phyloP scores from a whole-genome alignment of 2,797 vertebrate species.

The Protosalanx chinensis region DNA sequence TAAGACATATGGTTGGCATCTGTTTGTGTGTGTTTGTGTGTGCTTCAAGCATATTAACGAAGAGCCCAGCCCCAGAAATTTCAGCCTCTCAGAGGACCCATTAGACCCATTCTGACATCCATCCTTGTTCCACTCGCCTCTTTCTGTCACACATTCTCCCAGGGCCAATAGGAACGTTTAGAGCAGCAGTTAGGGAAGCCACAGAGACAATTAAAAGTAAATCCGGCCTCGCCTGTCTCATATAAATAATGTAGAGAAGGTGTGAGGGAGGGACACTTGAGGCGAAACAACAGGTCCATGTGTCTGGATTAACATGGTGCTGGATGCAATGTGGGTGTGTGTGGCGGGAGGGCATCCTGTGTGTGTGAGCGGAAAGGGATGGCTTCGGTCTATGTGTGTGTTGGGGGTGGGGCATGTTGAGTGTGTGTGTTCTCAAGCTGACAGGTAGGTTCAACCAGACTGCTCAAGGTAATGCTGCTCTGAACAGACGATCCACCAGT shows the following conservation, averaged over 20 bases:
- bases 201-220: conserved; percentile 5
- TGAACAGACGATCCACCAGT: conserved; percentile 7
- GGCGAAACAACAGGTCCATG: neutral
- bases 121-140: neutral
- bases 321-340: neutral
- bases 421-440: neutral
- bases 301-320: neutral
- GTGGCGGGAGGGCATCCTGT: neutral
- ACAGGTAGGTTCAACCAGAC: neutral
- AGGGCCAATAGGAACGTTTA: neutral
- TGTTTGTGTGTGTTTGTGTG: conserved; percentile 62
- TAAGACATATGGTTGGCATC: conserved; percentile 47
- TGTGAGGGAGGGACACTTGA: neutral
- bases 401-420: neutral
- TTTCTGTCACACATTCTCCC: neutral
- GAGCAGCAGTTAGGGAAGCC: neutral
- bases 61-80: neutral
- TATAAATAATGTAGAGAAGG: neutral
- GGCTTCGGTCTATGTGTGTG: no score
- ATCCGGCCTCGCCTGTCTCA: neutral
- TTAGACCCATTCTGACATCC: conserved; percentile 5
- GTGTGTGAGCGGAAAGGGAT: no score
- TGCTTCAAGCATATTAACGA: neutral
- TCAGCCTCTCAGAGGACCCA: neutral
- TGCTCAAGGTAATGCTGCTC: conserved; percentile 8